Conservation (phyloP, 2,113 vertebrate species). For the Cynoglossus semilaevis region DNA sequence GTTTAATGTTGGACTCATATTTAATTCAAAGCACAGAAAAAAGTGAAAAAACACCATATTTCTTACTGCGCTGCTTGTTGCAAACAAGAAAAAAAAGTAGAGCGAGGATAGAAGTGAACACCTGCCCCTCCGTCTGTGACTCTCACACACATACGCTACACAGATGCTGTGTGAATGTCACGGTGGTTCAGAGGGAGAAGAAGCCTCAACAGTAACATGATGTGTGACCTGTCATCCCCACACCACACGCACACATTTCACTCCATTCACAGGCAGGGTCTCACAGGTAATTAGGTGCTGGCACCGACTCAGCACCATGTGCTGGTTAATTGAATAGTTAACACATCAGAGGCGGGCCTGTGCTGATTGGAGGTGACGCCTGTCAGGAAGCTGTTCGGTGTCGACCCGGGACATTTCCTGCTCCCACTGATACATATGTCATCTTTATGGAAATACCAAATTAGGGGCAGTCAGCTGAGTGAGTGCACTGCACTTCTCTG, state of each 20-base stretch:
- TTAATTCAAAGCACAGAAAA: slow-evolving; percentile 30
- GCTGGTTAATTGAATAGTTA: slow-evolving; percentile 75
- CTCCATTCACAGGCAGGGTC: slow-evolving; percentile 57
- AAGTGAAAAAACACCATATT: slow-evolving; percentile 4
- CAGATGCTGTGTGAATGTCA: slow-evolving; percentile 45
- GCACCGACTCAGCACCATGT: slow-evolving; percentile 53
- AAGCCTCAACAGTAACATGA: slow-evolving; percentile 57
- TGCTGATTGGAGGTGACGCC: slow-evolving; percentile 70
- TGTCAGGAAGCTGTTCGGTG: slow-evolving; percentile 67
- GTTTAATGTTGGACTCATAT: slow-evolving; percentile 54
- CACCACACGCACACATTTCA: slow-evolving; percentile 46
- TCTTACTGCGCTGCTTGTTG: slow-evolving; percentile 22
- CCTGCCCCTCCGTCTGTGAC: slow-evolving; percentile 3
- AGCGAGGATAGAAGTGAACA: slow-evolving; percentile 23
- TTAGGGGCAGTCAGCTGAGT: slow-evolving; percentile 60
- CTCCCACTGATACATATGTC: slow-evolving; percentile 60
- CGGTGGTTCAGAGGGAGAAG: slow-evolving; percentile 46
- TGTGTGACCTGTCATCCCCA: slow-evolving; percentile 66
- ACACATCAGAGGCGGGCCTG: slow-evolving; percentile 64
- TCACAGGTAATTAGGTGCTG: slow-evolving; percentile 71
- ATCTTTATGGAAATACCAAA: slow-evolving; percentile 68
- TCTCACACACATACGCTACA: neutral
- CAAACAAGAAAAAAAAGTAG: slow-evolving; percentile 5
- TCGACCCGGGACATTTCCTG: slow-evolving; percentile 62
- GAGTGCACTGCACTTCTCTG: slow-evolving; percentile 48